A percentile compares a stretch with the other conserved stretches of the same genome.
Evolutionary conservation across 2,113 vertebrate species (phyloP).

Genomic region (Sinocyclocheilus rhinocerous): DNA sequence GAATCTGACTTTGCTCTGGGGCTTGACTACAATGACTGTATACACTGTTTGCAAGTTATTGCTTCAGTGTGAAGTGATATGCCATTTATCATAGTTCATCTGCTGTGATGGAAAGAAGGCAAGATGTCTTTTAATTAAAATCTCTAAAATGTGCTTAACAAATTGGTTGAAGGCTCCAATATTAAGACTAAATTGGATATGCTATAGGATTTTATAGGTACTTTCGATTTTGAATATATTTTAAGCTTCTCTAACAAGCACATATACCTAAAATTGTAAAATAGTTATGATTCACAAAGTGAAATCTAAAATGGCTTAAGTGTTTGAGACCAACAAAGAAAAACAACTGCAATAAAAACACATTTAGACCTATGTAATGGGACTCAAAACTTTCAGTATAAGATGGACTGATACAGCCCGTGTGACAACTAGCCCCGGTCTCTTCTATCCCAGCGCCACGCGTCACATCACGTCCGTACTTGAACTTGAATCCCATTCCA

Average conservation of each 20-base stretch:
- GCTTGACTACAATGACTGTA: neutral
- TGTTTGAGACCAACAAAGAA: neutral
- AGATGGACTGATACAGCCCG: neutral
- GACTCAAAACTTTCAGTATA: neutral
- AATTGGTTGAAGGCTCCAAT: neutral
- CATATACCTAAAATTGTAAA: neutral
- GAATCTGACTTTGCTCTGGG: slow-evolving; percentile 1
- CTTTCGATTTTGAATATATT: no score
- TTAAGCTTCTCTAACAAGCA: no score
- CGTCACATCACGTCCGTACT: slow-evolving; percentile 94
- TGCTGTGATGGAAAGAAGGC: neutral
- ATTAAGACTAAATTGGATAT: neutral
- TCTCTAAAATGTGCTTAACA: neutral
- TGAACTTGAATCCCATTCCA: slow-evolving; percentile 95
- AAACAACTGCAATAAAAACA: neutral
- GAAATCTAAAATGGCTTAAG: no score
- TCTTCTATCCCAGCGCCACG: slow-evolving; percentile 80
- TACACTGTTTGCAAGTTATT: neutral
- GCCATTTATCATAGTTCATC: neutral
- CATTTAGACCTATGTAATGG: neutral
- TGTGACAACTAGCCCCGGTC: neutral
- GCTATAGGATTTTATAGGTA: no score
- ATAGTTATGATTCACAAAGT: neutral
- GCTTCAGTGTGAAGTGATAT: neutral
- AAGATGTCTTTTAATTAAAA: neutral